Conservation (phyloP, 1,140 invertebrate species). For the Vollenhovia emeryi region DNA sequence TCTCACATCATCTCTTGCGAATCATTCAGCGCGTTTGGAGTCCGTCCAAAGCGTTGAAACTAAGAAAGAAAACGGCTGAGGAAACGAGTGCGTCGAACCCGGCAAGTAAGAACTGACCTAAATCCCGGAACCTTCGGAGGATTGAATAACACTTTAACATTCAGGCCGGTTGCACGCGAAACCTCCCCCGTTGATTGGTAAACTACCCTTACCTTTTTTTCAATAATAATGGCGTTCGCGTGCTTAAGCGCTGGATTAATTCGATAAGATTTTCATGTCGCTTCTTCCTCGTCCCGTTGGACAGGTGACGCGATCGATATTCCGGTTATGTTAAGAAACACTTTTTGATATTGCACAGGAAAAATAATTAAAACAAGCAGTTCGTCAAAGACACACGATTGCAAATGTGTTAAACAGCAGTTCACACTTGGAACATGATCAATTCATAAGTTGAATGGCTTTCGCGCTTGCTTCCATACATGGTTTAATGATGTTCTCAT, state of each 20-base stretch:
- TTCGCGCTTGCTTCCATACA: too few relatives aligned
- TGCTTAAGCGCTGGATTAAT: slow-evolving; percentile 49
- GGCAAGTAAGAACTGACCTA: slow-evolving; percentile 59
- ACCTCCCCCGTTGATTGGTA: background rate
- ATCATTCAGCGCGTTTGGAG: slow-evolving; percentile 21
- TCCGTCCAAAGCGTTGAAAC: slow-evolving; percentile 46
- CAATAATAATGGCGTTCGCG: slow-evolving; percentile 57
- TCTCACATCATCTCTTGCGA: background rate
- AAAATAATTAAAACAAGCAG: background rate
- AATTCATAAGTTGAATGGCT: too few relatives aligned
- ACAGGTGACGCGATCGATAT: background rate
- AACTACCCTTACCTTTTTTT: background rate
- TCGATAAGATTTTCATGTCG: background rate
- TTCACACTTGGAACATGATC: too few relatives aligned
- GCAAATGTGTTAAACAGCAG: too few relatives aligned
- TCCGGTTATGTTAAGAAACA: background rate
- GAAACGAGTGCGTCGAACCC: slow-evolving; percentile 14
- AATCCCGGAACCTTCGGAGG: slow-evolving; percentile 62
- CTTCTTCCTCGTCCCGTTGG: background rate
- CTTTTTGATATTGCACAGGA: background rate
- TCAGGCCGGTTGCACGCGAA: background rate
- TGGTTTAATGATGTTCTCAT: too few relatives aligned
- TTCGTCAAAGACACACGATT: too few relatives aligned
- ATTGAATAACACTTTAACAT: slow-evolving; percentile 48
- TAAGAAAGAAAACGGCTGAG: slow-evolving; percentile 19